Base-by-base conservation (phyloP, 2,113 vertebrate species). In the Myxocyprinus asiaticus region DNA sequence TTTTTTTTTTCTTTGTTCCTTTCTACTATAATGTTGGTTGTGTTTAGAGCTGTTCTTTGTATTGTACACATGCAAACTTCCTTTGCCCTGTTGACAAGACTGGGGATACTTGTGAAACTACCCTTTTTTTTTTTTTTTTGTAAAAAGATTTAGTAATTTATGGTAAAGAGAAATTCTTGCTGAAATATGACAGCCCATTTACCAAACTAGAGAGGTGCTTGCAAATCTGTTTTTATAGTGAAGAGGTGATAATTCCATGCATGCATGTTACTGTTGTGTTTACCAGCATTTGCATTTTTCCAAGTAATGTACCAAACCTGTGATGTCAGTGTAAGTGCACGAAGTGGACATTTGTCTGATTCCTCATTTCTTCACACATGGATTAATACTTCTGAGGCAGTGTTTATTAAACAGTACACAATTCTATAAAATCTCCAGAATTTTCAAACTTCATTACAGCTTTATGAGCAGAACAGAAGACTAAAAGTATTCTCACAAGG, bases 371-470 rank as follows among this genome's bases (percentile, higher is more conserved):
- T 85, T 85, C 81, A 56, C 47, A 59, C 17, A 85, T 83, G n/a
- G 59, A 82, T 81, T 74, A 71, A 82, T 82, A 55, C 67, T 82
- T 77, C 22, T 56, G 48, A 58, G 59, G 77, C 68, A 87, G 70
- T 75, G 65, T 90, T 89, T 89, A 90, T 90, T 93, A 44, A 85
- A 89, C 71, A 80, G 8, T 76, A 72, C 78, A 67, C 66, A 56
- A 55, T 81, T 82, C 87, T 89, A 91, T 88, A 87, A 92, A 92
- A 91, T 84, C 58, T 80, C 66, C 76, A 80, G 53, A 45, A 9
- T 2, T 62, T 62, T 62, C 22, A 56, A 64, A 70, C 15, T 17
- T 69, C 70, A 64, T 56, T 75, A 51, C 53, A 42, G 43, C 12
- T 67, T 67, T 70, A 51, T 71, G 5, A 72, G 72, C 58, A 53